Conservation (phyloP, 53 echinoderm and acorn worm species). For the Patiria pectinifera region DNA sequence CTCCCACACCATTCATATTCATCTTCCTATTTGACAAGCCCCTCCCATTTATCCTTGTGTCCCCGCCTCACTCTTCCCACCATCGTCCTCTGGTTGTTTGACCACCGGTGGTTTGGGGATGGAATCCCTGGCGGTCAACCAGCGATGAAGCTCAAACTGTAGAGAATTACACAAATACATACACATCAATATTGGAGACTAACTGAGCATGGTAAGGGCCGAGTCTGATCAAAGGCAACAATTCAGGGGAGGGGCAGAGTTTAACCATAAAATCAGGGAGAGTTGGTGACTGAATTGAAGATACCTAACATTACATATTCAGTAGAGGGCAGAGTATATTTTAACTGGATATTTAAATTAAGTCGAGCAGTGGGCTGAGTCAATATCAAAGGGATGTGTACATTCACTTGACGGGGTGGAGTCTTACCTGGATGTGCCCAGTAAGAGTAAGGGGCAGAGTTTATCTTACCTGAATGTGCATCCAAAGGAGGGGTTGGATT, state of each 20-base stretch:
- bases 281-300: too few relatives aligned
- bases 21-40: background rate
- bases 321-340: too few relatives aligned
- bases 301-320: too few relatives aligned
- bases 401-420: background rate
- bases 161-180: background rate
- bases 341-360: too few relatives aligned
- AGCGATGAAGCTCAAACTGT: slow-evolving; percentile 80
- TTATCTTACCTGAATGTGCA: too few relatives aligned
- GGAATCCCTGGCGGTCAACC: slow-evolving; percentile 94
- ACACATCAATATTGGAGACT: background rate
- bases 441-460: too few relatives aligned
- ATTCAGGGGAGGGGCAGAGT: background rate
- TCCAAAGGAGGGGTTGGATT: too few relatives aligned
- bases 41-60: background rate
- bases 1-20: too few relatives aligned
- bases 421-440: background rate
- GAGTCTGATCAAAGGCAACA: background rate
- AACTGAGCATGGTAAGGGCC: background rate
- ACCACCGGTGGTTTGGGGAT: slow-evolving; percentile 72
- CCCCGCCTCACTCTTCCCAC: slow-evolving; percentile 39
- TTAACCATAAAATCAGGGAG: too few relatives aligned
- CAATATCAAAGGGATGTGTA: too few relatives aligned
- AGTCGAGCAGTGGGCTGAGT: too few relatives aligned
- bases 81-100: slow-evolving; percentile 24